These are phyloP conservation scores for Pogonognathellus flavescens DNA, from an alignment of 1,140 invertebrate species.

Conservation along the genomic window DNA sequence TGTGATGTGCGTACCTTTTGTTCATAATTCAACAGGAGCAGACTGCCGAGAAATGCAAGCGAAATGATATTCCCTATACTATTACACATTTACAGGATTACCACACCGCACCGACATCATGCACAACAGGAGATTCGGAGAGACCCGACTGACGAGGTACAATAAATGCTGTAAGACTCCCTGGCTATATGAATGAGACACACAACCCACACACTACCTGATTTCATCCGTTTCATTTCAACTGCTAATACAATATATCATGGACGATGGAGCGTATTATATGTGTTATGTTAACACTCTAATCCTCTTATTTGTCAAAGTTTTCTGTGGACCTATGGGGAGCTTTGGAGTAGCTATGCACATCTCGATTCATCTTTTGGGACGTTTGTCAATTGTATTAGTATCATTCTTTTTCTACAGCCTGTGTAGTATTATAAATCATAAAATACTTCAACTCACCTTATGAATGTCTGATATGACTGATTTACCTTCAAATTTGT, in stretches of 20 bases:
- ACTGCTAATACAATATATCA: not conserved
- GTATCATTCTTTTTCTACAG: too few species aligned
- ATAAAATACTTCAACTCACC: too few species aligned
- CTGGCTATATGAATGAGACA: not conserved
- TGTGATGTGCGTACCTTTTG: slow-evolving; percentile 4
- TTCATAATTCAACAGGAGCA: slow-evolving; percentile 36
- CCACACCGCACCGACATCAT: not conserved
- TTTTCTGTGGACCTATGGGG: slow-evolving; percentile 1
- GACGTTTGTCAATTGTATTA: not conserved
- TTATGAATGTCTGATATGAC: too few species aligned
- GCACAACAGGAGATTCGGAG: not conserved
- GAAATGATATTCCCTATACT: slow-evolving; percentile 13
- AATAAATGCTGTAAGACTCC: too few species aligned
- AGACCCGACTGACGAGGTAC: too few species aligned
- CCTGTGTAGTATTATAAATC: too few species aligned
- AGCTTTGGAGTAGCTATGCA: not conserved
- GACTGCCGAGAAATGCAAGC: slow-evolving; percentile 30
- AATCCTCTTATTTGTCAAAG: slow-evolving; percentile 27
- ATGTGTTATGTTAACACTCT: slow-evolving; percentile 46
- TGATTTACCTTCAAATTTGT: too few species aligned
- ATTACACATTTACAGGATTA: slow-evolving; percentile 16
- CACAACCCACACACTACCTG: not conserved
- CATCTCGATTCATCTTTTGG: not conserved
- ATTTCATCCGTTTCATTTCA: slow-evolving; percentile 34
- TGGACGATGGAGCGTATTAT: not conserved